Evolutionary conservation across 2,113 vertebrate species (phyloP).

Genomic region (Sander lucioperca): DNA sequence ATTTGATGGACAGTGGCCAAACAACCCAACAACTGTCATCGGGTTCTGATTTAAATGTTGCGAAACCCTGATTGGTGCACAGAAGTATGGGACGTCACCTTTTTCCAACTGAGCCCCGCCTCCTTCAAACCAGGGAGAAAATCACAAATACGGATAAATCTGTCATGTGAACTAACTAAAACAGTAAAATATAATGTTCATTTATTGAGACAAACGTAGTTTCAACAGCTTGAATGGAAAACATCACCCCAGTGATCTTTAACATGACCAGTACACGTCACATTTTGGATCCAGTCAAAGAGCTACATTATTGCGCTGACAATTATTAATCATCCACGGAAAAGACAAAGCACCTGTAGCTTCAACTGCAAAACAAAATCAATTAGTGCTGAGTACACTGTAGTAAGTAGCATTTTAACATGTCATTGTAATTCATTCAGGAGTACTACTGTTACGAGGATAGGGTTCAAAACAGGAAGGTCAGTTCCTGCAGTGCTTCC

Average conservation of each 20-base stretch:
- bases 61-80: too few relatives aligned
- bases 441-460: conserved; percentile 20
- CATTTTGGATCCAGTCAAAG: background rate
- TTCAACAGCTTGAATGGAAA: background rate
- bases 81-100: background rate
- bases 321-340: background rate
- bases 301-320: background rate
- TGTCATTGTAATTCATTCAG: conserved; percentile 45
- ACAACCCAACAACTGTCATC: background rate
- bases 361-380: background rate
- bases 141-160: too few relatives aligned
- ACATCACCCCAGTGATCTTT: background rate
- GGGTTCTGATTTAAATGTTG: too few relatives aligned
- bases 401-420: background rate
- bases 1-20: too few relatives aligned
- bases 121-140: too few relatives aligned
- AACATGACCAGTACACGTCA: background rate
- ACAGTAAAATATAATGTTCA: background rate
- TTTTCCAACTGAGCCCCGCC: background rate
- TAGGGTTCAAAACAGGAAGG: conserved; percentile 56
- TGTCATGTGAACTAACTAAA: background rate
- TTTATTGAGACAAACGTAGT: background rate
- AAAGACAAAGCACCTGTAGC: background rate
- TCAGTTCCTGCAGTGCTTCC: conserved; percentile 31
- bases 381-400: background rate